Evolutionary conservation across 2,888 invertebrate species (phyloP).

Genomic region (Galerucella pusilla): DNA sequence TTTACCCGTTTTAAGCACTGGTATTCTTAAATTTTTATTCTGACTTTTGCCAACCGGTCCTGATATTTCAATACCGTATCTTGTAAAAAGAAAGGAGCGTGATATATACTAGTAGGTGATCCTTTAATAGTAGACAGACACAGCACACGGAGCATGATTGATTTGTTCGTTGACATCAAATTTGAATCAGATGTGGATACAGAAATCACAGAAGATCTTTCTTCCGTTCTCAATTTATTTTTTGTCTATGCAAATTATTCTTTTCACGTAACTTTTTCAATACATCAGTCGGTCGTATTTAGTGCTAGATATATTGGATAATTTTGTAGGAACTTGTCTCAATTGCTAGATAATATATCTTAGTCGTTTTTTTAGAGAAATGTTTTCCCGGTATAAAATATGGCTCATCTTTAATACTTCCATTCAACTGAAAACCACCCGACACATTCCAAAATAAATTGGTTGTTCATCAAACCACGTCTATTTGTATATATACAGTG

Average conservation of each 20-base stretch:
- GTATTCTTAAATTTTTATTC: too few relatives aligned
- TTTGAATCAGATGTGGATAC: conserved; percentile 60
- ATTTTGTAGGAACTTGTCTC: conserved; percentile 55
- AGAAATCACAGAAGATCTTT: conserved; percentile 56
- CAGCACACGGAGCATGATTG: conserved; percentile 60
- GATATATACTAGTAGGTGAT: conserved; percentile 38
- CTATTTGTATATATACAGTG: too few relatives aligned
- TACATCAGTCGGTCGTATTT: conserved; percentile 60
- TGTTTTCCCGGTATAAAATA: conserved; percentile 56
- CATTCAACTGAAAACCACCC: not conserved
- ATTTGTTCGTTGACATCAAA: conserved; percentile 61
- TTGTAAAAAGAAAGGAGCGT: conserved; percentile 40
- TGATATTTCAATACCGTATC: conserved; percentile 26
- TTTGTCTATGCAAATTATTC: conserved; percentile 55
- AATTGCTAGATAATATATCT: conserved; percentile 53
- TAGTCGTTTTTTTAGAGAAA: conserved; percentile 43
- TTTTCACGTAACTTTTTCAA: conserved; percentile 62
- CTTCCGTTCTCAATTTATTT: conserved; percentile 61
- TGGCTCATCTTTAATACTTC: conserved; percentile 53
- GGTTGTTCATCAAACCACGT: not conserved
- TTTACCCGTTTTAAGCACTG: too few relatives aligned
- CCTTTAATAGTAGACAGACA: conserved; percentile 41
- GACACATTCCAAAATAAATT: not conserved
- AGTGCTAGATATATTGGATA: conserved; percentile 60
- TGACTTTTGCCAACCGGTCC: not conserved